Evolutionary conservation across 1,140 invertebrate genomes (phyloP).

Genomic region (Orchestia grillus): DNA sequence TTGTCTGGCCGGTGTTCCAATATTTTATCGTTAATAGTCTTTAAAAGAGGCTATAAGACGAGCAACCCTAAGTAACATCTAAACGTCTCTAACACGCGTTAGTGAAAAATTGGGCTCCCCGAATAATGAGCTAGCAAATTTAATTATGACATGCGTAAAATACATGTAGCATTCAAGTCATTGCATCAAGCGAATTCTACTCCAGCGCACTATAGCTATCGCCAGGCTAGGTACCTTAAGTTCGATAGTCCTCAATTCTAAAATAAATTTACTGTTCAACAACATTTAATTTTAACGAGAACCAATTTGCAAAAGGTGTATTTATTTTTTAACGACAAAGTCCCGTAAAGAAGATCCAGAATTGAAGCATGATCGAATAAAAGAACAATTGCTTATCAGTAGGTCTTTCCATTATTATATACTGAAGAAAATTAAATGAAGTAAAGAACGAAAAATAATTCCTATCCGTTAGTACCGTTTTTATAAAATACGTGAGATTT

Average conservation of each 20-base stretch:
- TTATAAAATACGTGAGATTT: background rate
- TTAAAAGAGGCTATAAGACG: background rate
- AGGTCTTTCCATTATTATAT: background rate
- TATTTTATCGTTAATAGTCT: background rate
- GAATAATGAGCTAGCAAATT: too few species aligned
- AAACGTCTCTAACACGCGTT: background rate
- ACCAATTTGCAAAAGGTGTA: too few species aligned
- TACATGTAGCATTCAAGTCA: too few species aligned
- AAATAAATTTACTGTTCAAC: too few species aligned
- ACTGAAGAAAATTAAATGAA: background rate
- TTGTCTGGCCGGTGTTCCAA: background rate
- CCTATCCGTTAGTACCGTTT: background rate
- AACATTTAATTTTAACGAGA: too few species aligned
- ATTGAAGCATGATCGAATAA: background rate
- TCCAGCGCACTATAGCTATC: too few species aligned
- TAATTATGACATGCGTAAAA: too few species aligned
- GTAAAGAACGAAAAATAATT: background rate
- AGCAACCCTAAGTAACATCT: background rate
- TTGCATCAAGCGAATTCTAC: too few species aligned
- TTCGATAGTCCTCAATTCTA: too few species aligned
- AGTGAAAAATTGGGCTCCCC: background rate
- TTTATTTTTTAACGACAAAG: too few species aligned
- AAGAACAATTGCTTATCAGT: background rate
- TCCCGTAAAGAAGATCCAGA: background rate
- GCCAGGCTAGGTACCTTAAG: too few species aligned